These are phyloP conservation scores for Pampusana beccarii DNA, from an alignment of 2,113 vertebrate species.

Conservation along the genomic window DNA sequence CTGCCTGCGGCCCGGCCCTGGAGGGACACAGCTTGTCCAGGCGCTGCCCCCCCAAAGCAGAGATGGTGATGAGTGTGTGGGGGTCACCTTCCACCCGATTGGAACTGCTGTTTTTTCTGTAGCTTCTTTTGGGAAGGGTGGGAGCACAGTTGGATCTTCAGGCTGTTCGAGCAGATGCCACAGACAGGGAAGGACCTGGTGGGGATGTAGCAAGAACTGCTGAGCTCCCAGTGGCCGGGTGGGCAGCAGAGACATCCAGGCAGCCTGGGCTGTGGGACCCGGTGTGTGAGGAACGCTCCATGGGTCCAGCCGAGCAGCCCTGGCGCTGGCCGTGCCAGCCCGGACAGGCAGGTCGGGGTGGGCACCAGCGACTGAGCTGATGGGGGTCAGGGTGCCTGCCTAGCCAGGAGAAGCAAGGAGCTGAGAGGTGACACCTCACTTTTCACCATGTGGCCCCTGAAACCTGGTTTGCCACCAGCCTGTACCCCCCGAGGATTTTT, in stretches of 20 bases:
- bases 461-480: neutral
- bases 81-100: accelerated
- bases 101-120: neutral
- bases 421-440: accelerated
- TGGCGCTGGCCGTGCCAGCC: neutral
- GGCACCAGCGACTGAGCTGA: neutral
- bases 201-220: neutral
- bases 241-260: neutral
- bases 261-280: accelerated
- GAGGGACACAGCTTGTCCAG: neutral
- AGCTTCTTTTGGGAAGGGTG: neutral
- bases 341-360: no score
- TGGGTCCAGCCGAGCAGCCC: neutral
- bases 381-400: neutral
- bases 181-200: accelerated
- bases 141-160: neutral
- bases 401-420: neutral
- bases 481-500: accelerated
- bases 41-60: neutral
- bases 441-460: no score
- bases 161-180: neutral
- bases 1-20: neutral
- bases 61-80: no score
- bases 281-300: accelerated
- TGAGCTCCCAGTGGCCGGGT: accelerated